Conservation (phyloP, 2,113 vertebrate genomes). For the Solea solea region DNA sequence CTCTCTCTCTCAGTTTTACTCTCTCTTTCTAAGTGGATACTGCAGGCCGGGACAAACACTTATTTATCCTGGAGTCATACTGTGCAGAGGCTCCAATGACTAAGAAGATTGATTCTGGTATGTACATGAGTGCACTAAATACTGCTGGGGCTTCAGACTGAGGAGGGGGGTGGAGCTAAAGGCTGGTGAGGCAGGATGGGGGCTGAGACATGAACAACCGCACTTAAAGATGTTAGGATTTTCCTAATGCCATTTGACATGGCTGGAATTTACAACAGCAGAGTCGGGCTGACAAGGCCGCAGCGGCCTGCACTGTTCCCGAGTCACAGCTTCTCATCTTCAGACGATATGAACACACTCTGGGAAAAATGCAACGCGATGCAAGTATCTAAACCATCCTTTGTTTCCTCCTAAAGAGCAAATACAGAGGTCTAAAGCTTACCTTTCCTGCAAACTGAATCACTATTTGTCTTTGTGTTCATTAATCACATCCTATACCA, state of each 20-base stretch:
- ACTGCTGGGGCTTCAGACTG: conserved; percentile 35
- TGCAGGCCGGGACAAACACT: conserved; percentile 71
- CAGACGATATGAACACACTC: conserved; percentile 6
- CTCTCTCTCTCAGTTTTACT: conserved; percentile 20
- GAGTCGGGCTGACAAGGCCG: conserved; percentile 28
- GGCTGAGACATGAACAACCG: conserved; percentile 46
- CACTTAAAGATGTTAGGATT: conserved; percentile 66
- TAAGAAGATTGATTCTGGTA: conserved; percentile 72
- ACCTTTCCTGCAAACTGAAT: conserved; percentile 8
- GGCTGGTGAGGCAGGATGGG: not conserved
- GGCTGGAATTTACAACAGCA: conserved; percentile 63
- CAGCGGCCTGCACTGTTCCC: conserved; percentile 35
- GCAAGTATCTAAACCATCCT: conserved; percentile 7
- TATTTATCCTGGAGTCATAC: conserved; percentile 72
- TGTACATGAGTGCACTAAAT: conserved; percentile 67
- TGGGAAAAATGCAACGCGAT: conserved; percentile 22
- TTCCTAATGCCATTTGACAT: conserved; percentile 63
- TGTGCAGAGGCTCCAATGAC: conserved; percentile 55
- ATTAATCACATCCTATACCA: conserved; percentile 21
- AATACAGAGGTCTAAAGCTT: conserved; percentile 9
- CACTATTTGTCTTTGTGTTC: conserved; percentile 41
- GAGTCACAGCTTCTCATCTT: conserved; percentile 6
- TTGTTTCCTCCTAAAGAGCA: conserved; percentile 24
- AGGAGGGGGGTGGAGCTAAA: conserved; percentile 19
- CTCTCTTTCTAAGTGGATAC: conserved; percentile 44